phyloP scores from a whole-genome alignment of 2,797 vertebrate species.

The Adelosebastes latens region DNA sequence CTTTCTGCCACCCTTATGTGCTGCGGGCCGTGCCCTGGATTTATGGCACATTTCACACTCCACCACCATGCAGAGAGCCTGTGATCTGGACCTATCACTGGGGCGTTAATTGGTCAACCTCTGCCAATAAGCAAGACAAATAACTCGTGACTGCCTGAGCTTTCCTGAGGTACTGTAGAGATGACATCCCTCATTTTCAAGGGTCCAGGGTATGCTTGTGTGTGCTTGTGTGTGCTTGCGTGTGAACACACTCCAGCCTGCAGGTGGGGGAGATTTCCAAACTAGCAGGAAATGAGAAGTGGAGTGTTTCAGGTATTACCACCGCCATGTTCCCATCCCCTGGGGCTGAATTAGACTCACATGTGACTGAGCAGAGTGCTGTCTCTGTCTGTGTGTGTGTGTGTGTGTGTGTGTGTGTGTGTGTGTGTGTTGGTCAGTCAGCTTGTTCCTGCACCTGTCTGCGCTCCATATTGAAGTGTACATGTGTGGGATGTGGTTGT shows the following conservation, averaged over 20 bases:
- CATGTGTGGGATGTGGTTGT: conserved; percentile 60
- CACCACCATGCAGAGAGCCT: conserved; percentile 68
- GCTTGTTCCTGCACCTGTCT: conserved; percentile 58
- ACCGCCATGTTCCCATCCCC: conserved; percentile 42
- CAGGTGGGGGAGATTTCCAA: conserved; percentile 13
- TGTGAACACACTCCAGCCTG: neutral
- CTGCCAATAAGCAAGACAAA: conserved; percentile 79
- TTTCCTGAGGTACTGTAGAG: conserved; percentile 66
- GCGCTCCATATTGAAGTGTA: conserved; percentile 50
- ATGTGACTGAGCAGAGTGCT: conserved; percentile 24
- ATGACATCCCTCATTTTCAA: conserved; percentile 46
- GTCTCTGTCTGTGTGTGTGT: conserved; percentile 4
- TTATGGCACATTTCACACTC: conserved; percentile 83
- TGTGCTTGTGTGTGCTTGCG: neutral
- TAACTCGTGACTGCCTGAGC: conserved; percentile 68
- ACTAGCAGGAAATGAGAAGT: conserved; percentile 76
- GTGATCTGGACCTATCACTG: conserved; percentile 75
- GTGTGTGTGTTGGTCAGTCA: conserved; percentile 44
- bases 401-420: conserved; percentile 10
- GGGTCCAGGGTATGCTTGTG: neutral
- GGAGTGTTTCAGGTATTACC: conserved; percentile 70
- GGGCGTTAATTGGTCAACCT: conserved; percentile 80
- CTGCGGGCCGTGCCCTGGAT: conserved; percentile 73
- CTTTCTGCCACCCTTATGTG: conserved; percentile 70
- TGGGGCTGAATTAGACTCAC: conserved; percentile 48